Percentiles rank a stretch among this genome's conserved stretches.
These are phyloP conservation scores for Pocillopora verrucosa DNA, from an alignment of 64 coral and sea anemone genomes.

Conservation along the genomic window DNA sequence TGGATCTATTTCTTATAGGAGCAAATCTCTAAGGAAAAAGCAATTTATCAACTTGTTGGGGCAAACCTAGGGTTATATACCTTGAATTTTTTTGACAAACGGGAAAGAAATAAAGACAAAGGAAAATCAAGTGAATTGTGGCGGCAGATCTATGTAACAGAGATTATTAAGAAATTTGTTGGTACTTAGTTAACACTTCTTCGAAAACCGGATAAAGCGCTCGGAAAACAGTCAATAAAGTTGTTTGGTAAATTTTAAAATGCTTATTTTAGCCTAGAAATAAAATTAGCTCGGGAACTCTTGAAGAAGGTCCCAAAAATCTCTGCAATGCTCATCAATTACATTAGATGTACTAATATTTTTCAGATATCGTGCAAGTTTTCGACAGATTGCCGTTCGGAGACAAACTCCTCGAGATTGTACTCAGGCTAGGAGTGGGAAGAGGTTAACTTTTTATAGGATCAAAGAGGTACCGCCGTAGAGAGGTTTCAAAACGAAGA, in stretches of 20 bases:
- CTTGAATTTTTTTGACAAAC: background rate
- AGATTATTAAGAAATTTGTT: conserved; percentile 23
- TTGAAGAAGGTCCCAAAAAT: conserved; percentile 1
- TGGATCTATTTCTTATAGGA: no score
- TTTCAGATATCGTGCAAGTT: conserved; percentile 20
- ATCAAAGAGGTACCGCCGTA: background rate
- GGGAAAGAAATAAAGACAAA: background rate
- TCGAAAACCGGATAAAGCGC: background rate
- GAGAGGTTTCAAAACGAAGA: background rate
- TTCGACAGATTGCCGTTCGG: background rate
- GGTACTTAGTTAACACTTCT: background rate
- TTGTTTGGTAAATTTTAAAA: conserved; percentile 7
- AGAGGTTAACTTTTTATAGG: background rate
- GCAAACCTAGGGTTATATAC: no score
- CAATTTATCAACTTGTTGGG: no score
- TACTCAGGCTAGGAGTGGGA: background rate
- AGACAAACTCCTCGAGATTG: background rate
- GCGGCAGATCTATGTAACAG: background rate
- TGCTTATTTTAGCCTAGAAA: background rate
- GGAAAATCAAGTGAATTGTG: background rate
- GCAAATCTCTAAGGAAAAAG: no score
- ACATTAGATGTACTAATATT: conserved; percentile 3
- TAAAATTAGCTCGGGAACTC: conserved; percentile 11
- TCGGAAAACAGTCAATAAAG: conserved; percentile 8
- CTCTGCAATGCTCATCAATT: conserved; percentile 15